Percentiles rank a stretch among this genome's conserved stretches.
phyloP scores from a whole-genome alignment of 2,888 invertebrate species.

The Platycheirus rosarum region DNA sequence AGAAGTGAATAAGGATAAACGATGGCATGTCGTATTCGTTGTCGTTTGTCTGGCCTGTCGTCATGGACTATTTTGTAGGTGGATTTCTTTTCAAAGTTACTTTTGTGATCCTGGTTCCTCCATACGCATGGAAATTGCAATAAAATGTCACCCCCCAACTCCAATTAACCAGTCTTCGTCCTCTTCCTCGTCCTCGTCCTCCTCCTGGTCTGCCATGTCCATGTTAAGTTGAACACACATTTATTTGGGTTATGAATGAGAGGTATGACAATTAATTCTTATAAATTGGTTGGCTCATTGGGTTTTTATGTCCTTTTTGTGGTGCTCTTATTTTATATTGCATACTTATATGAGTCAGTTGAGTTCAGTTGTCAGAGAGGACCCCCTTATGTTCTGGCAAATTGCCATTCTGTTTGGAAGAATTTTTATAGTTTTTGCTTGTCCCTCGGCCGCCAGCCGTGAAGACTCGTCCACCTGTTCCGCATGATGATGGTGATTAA shows the following conservation, averaged over 20 bases:
- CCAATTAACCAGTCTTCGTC: not conserved
- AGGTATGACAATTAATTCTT: constrained; percentile 70
- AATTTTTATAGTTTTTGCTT: constrained; percentile 64
- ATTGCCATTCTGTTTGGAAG: constrained; percentile 67
- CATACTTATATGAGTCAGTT: constrained; percentile 29
- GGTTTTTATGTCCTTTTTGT: constrained; percentile 55
- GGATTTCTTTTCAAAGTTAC: constrained; percentile 41
- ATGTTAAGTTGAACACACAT: constrained; percentile 10
- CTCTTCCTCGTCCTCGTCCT: not conserved
- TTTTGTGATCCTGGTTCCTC: constrained; percentile 57
- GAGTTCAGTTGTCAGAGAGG: constrained; percentile 1
- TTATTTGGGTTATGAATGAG: constrained; percentile 70
- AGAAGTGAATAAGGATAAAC: constrained; percentile 73
- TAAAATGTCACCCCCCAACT: constrained; percentile 19
- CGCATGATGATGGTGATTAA: constrained; percentile 68
- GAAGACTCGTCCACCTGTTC: constrained; percentile 63
- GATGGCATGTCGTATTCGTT: constrained; percentile 64
- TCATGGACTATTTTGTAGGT: constrained; percentile 59
- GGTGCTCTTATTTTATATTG: constrained; percentile 21
- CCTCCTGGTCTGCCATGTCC: not conserved
- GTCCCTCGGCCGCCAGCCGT: constrained; percentile 7
- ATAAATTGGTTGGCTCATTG: constrained; percentile 71
- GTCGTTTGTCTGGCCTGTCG: constrained; percentile 59
- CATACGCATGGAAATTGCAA: constrained; percentile 35
- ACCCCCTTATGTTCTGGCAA: constrained; percentile 68